Evolutionary conservation across 1,140 invertebrate genomes (phyloP).

Genomic region (Onthophagus taurus): DNA sequence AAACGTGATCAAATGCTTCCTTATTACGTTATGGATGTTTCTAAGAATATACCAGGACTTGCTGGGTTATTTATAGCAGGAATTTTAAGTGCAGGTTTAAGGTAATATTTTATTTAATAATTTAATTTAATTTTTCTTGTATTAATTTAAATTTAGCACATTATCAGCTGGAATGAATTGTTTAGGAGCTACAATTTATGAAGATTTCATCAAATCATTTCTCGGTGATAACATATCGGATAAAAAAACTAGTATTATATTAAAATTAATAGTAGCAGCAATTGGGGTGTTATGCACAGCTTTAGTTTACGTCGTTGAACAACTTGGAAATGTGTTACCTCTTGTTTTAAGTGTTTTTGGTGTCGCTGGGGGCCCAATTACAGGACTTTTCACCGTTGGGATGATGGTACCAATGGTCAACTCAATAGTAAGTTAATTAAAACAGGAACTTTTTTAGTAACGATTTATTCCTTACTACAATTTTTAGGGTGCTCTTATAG

Average conservation of each 20-base stretch:
- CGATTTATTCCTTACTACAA: neutral
- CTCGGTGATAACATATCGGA: constrained; percentile 38
- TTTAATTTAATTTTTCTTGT: no score
- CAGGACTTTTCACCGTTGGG: constrained; percentile 57
- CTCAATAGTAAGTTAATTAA: constrained; percentile 37
- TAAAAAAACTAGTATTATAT: constrained; percentile 36
- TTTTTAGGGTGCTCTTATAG: constrained; percentile 18
- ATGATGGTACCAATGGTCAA: constrained; percentile 57
- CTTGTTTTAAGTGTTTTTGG: constrained; percentile 52
- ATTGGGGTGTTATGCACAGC: constrained; percentile 47
- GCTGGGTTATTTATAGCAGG: constrained; percentile 53
- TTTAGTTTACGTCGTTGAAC: constrained; percentile 51
- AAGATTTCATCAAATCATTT: constrained; percentile 48
- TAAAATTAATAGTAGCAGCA: constrained; percentile 49
- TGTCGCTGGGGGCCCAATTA: constrained; percentile 51
- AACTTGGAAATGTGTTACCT: constrained; percentile 50
- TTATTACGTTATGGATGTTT: constrained; percentile 43
- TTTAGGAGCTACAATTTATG: constrained; percentile 53
- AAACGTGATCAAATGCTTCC: constrained; percentile 41
- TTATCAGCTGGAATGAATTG: constrained; percentile 58
- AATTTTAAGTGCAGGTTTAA: constrained; percentile 53
- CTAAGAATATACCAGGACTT: constrained; percentile 41
- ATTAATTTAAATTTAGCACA: constrained; percentile 41
- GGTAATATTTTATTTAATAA: no score
- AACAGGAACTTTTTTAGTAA: neutral